Base-by-base conservation (phyloP, 2,113 vertebrate genomes). In the Melanotaenia duboulayi region DNA sequence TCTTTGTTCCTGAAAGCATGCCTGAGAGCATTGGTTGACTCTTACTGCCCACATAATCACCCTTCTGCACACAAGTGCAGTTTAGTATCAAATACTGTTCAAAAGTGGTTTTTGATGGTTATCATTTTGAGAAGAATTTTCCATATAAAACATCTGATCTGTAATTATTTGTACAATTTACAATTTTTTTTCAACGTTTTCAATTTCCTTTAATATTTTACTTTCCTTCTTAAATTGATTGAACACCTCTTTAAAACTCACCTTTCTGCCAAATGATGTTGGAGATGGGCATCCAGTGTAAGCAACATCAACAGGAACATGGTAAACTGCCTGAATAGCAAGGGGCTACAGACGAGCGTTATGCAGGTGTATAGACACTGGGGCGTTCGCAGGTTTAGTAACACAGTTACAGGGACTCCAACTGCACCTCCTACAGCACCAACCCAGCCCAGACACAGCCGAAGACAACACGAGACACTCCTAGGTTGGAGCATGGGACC, bases 341-440 rank as follows among this genome's bases (percentile, higher is more conserved):
- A 65, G 4, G 94, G 94, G 69, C 90, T 91, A 54, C 94, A 94
- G 46, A 94, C 90, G 65, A 94, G 63, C 4, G 91, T 91, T 11
- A 95, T 90, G 62, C 94, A 95, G 4, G 90, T 93, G 87, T 95
- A 95, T 51, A 95, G 87, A 71, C 94, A 94, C 74, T 93, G 90
- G 6, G 81, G 73, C 11, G 75, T 91, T 20, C 90, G 87, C 81
- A 94, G 83, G 89, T 92, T 94, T 35, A 95, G 89, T 6, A 94
- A 50, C 61, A 95, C 79, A 0, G 72, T 86, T 28, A 93, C 87
- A 0, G 94, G 94, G 37, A 95, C 71, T 11, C 71, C 91, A 17
- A 88, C 57, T 0, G 88, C 89, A 1, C 90, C 94, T 2, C 93
- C 94, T 0, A 93, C 23, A 2, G 92, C 86, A 20, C 94, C 92